These are phyloP conservation scores for Rhinogobius similis DNA, from an alignment of 2,113 vertebrate genomes.

Conservation along the genomic window DNA sequence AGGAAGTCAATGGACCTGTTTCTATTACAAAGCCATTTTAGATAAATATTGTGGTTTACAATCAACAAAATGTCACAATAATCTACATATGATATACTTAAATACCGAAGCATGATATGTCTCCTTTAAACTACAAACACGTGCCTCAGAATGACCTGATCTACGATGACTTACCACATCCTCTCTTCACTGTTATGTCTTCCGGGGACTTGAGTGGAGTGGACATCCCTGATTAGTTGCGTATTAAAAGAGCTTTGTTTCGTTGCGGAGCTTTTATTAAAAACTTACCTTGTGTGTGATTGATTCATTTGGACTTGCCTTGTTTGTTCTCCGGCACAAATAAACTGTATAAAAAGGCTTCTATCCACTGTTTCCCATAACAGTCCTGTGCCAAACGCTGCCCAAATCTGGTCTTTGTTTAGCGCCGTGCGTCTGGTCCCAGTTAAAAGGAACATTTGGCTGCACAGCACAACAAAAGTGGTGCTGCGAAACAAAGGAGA, in stretches of 20 bases:
- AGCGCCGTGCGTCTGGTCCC: slow-evolving; percentile 29
- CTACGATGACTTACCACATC: too few species aligned
- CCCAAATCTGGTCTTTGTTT: slow-evolving; percentile 17
- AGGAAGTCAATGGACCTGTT: too few species aligned
- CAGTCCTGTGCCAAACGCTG: slow-evolving; percentile 8
- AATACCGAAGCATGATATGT: too few species aligned
- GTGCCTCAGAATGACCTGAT: too few species aligned
- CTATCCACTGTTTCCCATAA: neutral
- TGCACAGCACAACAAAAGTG: slow-evolving; percentile 9
- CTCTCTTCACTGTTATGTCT: slow-evolving; percentile 16
- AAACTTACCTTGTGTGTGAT: neutral
- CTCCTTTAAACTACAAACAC: too few species aligned
- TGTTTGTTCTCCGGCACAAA: neutral
- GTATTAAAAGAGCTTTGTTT: neutral
- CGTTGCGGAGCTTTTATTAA: neutral
- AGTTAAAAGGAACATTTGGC: slow-evolving; percentile 20
- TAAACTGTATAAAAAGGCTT: neutral
- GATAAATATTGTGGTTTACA: too few species aligned
- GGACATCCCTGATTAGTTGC: slow-evolving; percentile 1
- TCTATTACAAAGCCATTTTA: too few species aligned
- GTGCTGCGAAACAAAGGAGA: slow-evolving; percentile 1
- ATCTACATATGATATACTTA: too few species aligned
- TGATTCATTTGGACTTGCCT: neutral
- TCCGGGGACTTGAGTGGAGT: slow-evolving; percentile 1
- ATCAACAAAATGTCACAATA: too few species aligned